Evolutionary conservation across 2,113 vertebrate species (phyloP).

Genomic region (Platysternon megacephalum): DNA sequence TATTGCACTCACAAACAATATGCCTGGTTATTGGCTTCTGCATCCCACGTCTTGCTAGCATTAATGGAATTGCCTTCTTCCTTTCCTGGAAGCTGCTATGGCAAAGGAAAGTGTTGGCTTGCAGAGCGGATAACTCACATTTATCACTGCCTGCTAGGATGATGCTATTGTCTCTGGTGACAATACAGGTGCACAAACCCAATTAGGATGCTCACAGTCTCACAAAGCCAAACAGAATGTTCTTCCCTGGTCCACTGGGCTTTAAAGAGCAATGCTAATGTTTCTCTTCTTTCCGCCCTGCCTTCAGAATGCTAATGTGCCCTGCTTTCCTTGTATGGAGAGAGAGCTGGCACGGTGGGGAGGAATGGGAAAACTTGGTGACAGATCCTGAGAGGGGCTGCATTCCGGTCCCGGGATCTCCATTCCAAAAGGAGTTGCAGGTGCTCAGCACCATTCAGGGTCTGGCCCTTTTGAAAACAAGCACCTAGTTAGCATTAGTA

Average conservation of each 20-base stretch:
- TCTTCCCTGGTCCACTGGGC: not conserved
- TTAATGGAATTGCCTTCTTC: not conserved
- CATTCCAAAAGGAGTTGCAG: not conserved
- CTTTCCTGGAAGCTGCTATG: not conserved
- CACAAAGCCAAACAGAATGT: not conserved
- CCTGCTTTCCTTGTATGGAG: not conserved
- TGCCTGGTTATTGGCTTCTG: not conserved
- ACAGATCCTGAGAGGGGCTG: not conserved
- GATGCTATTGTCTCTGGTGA: not conserved
- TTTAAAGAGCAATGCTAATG: not conserved
- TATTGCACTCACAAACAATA: not conserved
- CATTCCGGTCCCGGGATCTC: not conserved
- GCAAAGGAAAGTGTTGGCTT: not conserved
- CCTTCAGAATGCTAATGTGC: not conserved
- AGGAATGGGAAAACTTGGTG: not conserved
- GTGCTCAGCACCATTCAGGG: not conserved
- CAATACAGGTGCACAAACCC: not conserved
- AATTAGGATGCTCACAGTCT: not conserved
- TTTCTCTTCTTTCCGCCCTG: not conserved
- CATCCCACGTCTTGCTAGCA: not conserved
- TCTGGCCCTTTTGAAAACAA: not conserved
- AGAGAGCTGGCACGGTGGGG: not conserved
- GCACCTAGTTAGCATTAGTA: not conserved
- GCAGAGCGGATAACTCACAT: rapidly evolving
- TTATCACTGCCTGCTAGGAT: not conserved